Evolutionary conservation across 2,113 vertebrate genomes (phyloP).

Genomic region (Crotalus viridis): DNA sequence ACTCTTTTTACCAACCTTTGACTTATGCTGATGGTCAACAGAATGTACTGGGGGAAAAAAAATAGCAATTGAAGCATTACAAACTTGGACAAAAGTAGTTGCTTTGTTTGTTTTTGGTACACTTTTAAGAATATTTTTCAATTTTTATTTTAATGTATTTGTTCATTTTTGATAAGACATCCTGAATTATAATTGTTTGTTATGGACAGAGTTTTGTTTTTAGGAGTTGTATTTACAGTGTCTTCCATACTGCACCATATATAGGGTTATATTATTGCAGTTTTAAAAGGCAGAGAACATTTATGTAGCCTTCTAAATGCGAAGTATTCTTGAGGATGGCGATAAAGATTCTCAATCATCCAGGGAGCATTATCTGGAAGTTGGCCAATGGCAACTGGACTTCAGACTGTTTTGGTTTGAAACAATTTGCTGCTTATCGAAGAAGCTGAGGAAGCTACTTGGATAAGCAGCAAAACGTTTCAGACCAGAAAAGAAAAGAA

Average conservation of each 20-base stretch:
- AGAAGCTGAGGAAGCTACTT: neutral
- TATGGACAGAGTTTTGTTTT: neutral
- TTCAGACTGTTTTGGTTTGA: neutral
- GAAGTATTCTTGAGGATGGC: neutral
- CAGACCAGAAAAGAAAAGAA: neutral
- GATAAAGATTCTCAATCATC: neutral
- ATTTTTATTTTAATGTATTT: neutral
- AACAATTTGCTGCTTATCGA: neutral
- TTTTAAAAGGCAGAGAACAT: neutral
- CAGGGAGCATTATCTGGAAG: neutral
- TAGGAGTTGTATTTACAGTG: neutral
- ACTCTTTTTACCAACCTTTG: neutral
- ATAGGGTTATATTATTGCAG: neutral
- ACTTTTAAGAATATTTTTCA: neutral
- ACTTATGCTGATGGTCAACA: neutral
- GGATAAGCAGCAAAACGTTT: neutral
- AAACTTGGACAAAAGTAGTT: neutral
- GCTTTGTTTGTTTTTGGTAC: neutral
- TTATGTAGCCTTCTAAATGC: neutral
- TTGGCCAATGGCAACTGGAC: neutral
- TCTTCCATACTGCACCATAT: neutral
- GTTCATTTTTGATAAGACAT: neutral
- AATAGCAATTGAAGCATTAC: neutral
- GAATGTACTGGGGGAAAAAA: neutral
- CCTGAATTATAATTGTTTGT: neutral